Conservation (phyloP, 2,113 vertebrate genomes). For the Macquaria ambigua region DNA sequence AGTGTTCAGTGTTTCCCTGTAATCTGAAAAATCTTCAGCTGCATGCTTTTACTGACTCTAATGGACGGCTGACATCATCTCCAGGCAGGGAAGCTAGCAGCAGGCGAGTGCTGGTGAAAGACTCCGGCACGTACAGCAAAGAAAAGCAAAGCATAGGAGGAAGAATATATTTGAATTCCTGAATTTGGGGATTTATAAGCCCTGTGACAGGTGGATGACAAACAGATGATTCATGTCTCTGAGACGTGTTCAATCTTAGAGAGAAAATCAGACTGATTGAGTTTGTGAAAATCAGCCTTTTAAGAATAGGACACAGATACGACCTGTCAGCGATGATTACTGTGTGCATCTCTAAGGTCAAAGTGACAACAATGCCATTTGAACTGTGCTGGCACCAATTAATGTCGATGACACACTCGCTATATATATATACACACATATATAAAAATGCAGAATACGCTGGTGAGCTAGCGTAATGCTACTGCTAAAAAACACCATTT, state of each 20-base stretch:
- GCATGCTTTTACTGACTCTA: neutral
- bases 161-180: neutral
- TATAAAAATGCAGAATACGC: no score
- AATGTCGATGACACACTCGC: neutral
- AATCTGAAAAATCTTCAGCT: slow-evolving; percentile 4
- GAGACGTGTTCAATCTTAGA: neutral
- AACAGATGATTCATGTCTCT: neutral
- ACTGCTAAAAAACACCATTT: no score
- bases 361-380: neutral
- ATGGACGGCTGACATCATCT: neutral
- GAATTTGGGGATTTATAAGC: neutral
- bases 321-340: neutral
- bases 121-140: neutral
- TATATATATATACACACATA: no score
- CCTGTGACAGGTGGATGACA: neutral
- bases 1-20: neutral
- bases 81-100: neutral
- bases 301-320: neutral
- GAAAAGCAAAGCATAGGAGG: neutral
- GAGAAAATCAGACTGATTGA: neutral
- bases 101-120: neutral
- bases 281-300: neutral
- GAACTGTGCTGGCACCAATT: neutral
- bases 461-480: no score
- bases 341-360: neutral